Conservation (phyloP, 2,113 vertebrate genomes). For the Gymnogyps californianus region DNA sequence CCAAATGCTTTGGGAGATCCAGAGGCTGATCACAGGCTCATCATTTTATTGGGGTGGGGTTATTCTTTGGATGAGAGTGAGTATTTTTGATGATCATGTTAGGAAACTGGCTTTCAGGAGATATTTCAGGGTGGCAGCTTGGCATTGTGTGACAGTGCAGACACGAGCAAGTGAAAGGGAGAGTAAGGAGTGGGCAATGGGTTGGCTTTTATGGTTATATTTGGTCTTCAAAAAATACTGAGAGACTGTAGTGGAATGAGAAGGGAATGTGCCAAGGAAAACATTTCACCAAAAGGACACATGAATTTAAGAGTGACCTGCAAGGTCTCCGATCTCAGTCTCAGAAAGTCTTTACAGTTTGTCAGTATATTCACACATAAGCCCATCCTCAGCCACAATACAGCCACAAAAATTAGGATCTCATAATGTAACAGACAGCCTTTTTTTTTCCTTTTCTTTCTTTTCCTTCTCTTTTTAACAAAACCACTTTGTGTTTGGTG, state of each 20-base stretch:
- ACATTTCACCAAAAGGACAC: background rate
- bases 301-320: background rate
- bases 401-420: background rate
- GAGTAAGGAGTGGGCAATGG: background rate
- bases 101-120: background rate
- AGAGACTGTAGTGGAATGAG: background rate
- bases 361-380: background rate
- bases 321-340: background rate
- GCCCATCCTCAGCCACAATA: background rate
- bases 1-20: background rate
- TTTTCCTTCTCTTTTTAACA: conserved; percentile 12
- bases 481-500: background rate
- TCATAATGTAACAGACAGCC: background rate
- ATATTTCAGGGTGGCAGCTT: background rate
- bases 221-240: background rate
- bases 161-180: background rate
- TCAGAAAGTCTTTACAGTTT: background rate
- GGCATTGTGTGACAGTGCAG: background rate
- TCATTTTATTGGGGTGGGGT: background rate
- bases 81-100: background rate
- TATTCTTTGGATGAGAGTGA: background rate
- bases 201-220: background rate
- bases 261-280: background rate
- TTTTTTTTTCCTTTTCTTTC: background rate
- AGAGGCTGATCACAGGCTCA: background rate